Base-by-base conservation (phyloP, 2,888 invertebrate species). In the Syrista parreyssii region DNA sequence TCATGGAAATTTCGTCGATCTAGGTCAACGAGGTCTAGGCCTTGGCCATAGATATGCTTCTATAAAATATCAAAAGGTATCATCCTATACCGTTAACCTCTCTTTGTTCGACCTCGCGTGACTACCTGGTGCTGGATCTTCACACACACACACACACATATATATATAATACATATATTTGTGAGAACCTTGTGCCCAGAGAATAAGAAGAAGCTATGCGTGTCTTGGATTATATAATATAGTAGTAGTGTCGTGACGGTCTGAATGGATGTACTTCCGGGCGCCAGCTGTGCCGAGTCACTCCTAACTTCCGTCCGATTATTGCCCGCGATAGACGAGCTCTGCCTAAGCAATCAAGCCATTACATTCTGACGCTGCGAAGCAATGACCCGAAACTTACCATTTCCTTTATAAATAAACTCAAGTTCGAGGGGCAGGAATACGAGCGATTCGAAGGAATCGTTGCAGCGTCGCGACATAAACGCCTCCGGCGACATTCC, bases 261-360 rank as follows among this genome's bases (percentile, higher is more conserved):
- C 75, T 76, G 79, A 78, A 81, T 79, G 80, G 77, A 74, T 76
- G 69, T 78, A 83, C 86, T 88, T 88, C 88, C 86, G 88, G 86
- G 80, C 85, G 82, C 83, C 86, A 85, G 88, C 86, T 40, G 40
- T 86, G 86, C 83, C 83, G 76, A 84, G 83, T 85, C 84, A 81
- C 82, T 84, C 82, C 79, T 84, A 80, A 86, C 86, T 88, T 89
- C 88, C 88, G 87, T 83, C 83, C 84, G 86, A 86, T 89, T 88
- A 86, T 84, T 85, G 78, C 33, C 34, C 76, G 76, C 80, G 81
- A 82, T 82, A 79, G 75, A 77, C 79, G 68, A 73, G 79, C 69
- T 74, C 68, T 75, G 78, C 69, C 73, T 73, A 75, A 79, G 78
- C 77, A 76, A 81, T 84, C 84, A 77, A 81, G 77, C 79, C 78